Percentiles rank a stretch among this genome's conserved stretches.
These are phyloP conservation scores for Ctenicera cuprea DNA, from an alignment of 2,888 invertebrate genomes.

Conservation along the genomic window DNA sequence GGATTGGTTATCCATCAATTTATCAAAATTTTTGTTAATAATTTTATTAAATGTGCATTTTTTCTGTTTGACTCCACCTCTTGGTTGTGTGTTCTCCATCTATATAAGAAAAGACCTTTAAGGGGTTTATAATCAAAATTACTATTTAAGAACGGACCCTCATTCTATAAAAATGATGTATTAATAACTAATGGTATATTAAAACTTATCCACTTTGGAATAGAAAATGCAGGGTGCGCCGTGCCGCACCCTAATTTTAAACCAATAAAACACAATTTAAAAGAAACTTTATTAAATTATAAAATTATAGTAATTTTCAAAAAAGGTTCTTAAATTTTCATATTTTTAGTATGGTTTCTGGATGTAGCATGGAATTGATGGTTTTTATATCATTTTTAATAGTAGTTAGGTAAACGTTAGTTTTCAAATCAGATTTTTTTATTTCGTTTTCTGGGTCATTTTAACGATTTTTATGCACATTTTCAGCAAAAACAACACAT, in stretches of 20 bases:
- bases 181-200: not conserved
- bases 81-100: no score
- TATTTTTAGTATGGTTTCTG: conserved; percentile 1
- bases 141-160: conserved; percentile 7
- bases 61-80: no score
- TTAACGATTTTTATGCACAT: no score
- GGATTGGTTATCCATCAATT: conserved; percentile 15
- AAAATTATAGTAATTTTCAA: no score
- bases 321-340: not conserved
- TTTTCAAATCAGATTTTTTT: no score
- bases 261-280: no score
- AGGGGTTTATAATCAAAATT: conserved; percentile 5
- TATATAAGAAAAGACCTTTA: conserved; percentile 5
- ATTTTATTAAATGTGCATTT: no score
- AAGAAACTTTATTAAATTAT: not conserved
- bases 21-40: conserved; percentile 10
- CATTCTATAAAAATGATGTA: not conserved
- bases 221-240: no score
- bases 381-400: conserved; percentile 4
- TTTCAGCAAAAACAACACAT: no score
- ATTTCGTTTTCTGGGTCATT: no score
- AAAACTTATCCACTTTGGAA: no score
- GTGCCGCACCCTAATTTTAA: no score
- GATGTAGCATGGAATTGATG: conserved; percentile 8
- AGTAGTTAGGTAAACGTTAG: not conserved